Conservation (phyloP, 2,113 vertebrate genomes). For the Pampusana beccarii region DNA sequence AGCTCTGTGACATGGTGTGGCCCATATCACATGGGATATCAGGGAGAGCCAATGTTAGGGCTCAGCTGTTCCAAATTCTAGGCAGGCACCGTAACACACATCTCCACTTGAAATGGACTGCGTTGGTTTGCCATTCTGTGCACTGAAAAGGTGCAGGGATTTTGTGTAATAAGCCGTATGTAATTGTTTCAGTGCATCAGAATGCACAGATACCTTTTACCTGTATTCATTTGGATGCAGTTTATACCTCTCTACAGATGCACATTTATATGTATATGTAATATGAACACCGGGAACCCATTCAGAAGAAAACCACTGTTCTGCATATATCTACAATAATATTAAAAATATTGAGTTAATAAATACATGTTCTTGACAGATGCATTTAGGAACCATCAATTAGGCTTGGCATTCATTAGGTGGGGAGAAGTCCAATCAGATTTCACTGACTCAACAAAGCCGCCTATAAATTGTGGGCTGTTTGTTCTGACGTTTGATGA, state of each 20-base stretch:
- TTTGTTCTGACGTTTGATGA: slow-evolving; percentile 80
- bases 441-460: slow-evolving; percentile 72
- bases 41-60: neutral
- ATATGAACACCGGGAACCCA: neutral
- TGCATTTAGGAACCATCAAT: slow-evolving; percentile 74
- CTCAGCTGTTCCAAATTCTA: neutral
- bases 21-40: neutral
- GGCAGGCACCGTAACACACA: neutral
- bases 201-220: neutral
- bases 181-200: neutral
- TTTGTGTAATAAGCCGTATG: neutral
- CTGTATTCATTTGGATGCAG: neutral
- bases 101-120: neutral
- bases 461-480: slow-evolving; percentile 75
- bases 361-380: slow-evolving; percentile 71
- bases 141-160: neutral
- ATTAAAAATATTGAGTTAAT: slow-evolving; percentile 75
- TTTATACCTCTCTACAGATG: neutral
- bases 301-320: neutral
- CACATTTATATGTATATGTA: neutral
- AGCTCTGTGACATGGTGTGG: neutral
- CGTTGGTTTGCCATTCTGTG: neutral
- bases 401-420: slow-evolving; percentile 75
- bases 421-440: slow-evolving; percentile 73
- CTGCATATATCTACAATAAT: slow-evolving; percentile 44